Evolutionary conservation across 2,113 vertebrate genomes (phyloP).

Genomic region (Lota lota): DNA sequence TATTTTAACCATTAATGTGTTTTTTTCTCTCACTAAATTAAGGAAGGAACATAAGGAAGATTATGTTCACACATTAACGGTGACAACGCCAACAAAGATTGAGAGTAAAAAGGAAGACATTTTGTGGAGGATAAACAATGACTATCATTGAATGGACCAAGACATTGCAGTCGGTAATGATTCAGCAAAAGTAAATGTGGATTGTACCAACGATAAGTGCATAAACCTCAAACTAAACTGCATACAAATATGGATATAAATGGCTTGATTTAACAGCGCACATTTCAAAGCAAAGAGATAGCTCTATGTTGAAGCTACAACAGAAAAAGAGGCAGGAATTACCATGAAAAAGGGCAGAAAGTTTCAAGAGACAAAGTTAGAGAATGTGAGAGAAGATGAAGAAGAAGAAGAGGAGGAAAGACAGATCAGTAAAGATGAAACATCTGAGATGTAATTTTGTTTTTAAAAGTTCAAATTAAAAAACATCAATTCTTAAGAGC

Average conservation of each 20-base stretch:
- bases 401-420: slow-evolving; percentile 6
- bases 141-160: background rate
- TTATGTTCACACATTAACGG: background rate
- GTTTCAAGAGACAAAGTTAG: slow-evolving; percentile 9
- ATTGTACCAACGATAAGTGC: slow-evolving; percentile 2
- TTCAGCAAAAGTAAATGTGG: background rate
- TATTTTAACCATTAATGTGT: too few species aligned
- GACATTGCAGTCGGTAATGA: slow-evolving; percentile 13
- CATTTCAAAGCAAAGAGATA: too few species aligned
- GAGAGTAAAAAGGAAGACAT: background rate
- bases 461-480: too few species aligned
- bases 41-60: slow-evolving; percentile 7
- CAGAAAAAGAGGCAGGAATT: too few species aligned
- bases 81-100: slow-evolving; percentile 6
- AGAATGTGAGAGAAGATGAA: background rate
- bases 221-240: too few species aligned
- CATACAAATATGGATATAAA: too few species aligned
- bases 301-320: too few species aligned
- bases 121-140: slow-evolving; percentile 14
- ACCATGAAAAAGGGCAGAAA: slow-evolving; percentile 3
- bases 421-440: slow-evolving; percentile 5
- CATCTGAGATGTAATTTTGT: slow-evolving; percentile 4
- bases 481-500: slow-evolving; percentile 12
- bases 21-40: slow-evolving; percentile 1
- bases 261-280: too few species aligned